phyloP scores from a whole-genome alignment of 2,888 invertebrate species.

The Stenodema calcarata region DNA sequence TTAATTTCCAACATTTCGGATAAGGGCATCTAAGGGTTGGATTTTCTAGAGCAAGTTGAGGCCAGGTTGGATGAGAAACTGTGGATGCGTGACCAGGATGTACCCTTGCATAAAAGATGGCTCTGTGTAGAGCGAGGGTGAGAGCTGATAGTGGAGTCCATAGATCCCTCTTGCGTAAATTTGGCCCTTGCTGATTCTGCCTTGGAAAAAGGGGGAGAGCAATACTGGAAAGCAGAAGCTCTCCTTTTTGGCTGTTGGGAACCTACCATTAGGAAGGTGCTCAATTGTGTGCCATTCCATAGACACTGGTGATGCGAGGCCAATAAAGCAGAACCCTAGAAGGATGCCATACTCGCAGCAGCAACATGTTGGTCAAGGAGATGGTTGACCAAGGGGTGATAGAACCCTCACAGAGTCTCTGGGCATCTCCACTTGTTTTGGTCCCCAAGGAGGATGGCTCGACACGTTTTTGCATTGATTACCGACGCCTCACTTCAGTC shows the following conservation, averaged over 20 bases:
- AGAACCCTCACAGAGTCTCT: background rate
- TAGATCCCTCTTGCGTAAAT: background rate
- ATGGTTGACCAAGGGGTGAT: conserved; percentile 1
- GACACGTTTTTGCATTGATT: background rate
- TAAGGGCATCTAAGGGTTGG: background rate
- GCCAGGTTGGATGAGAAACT: background rate
- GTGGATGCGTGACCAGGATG: no score
- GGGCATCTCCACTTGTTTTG: background rate
- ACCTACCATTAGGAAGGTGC: background rate
- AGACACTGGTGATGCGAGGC: background rate
- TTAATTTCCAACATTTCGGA: background rate
- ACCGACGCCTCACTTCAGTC: background rate
- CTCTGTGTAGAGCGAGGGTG: background rate
- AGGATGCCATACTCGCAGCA: background rate
- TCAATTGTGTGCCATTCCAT: background rate
- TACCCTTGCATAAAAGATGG: background rate
- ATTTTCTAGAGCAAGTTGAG: background rate
- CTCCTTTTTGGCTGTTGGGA: background rate
- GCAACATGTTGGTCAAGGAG: background rate
- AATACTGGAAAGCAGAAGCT: background rate
- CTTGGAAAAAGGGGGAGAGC: background rate
- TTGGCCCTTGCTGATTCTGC: background rate
- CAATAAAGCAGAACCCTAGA: conserved; percentile 1
- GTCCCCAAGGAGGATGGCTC: background rate
- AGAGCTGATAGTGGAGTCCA: background rate